These are phyloP conservation scores for Petrocephalus sullivani DNA, from an alignment of 2,797 vertebrate genomes.

Conservation along the genomic window DNA sequence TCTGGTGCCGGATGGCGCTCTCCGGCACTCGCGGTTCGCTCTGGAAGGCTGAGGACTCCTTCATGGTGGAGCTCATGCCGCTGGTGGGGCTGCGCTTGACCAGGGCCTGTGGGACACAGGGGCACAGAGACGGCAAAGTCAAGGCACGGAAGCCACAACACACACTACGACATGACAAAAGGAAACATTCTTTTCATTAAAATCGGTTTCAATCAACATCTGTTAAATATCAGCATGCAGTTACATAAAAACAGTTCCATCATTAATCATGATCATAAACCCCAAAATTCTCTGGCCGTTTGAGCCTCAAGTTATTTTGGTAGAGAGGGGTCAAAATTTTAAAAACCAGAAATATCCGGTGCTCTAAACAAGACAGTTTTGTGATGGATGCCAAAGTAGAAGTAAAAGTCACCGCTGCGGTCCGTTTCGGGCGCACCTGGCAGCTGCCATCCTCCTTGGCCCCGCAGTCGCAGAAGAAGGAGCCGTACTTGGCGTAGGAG, in stretches of 20 bases:
- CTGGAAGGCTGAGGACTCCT: conserved; percentile 93
- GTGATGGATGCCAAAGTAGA: neutral
- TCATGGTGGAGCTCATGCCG: conserved; percentile 90
- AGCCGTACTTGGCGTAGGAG: conserved; percentile 98
- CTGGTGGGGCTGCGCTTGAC: conserved; percentile 96
- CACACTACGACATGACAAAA: neutral
- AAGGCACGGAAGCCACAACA: neutral
- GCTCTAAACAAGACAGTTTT: neutral
- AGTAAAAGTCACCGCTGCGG: conserved; percentile 41
- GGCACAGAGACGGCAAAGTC: neutral
- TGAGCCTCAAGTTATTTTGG: neutral
- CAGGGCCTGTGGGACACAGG: conserved; percentile 67
- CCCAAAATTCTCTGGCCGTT: neutral
- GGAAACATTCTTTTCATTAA: neutral
- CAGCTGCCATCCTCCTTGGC: conserved; percentile 99
- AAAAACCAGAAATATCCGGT: neutral
- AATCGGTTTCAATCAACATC: neutral
- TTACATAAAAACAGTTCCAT: neutral
- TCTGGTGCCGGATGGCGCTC: conserved; percentile 83
- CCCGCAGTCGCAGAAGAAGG: conserved; percentile 99
- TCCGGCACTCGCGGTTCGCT: conserved; percentile 87
- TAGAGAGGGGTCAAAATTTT: neutral
- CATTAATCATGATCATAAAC: neutral
- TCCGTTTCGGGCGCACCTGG: conserved; percentile 86
- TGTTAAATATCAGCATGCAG: neutral